Evolutionary conservation across 92 coral and sea anemone genomes (phyloP).

Genomic region (Epizoanthus illoricatus): DNA sequence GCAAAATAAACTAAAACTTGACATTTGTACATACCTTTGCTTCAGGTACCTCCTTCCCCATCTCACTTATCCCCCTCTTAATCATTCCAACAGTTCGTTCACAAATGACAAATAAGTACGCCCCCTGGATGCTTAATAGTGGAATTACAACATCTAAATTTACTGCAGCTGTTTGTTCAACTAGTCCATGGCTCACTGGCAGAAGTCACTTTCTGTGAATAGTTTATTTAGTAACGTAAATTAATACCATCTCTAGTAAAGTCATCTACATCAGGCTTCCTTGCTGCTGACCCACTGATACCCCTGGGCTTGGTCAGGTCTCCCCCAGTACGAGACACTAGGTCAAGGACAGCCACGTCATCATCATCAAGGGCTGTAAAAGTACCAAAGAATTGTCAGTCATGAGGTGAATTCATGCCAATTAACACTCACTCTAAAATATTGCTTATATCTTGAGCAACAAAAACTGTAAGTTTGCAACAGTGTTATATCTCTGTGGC

Average conservation of each 20-base stretch:
- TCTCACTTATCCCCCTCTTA: too few relatives aligned
- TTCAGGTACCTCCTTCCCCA: too few relatives aligned
- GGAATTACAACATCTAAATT: too few relatives aligned
- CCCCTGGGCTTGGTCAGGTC: constrained; percentile 70
- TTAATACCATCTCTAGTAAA: constrained; percentile 84
- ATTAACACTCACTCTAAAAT: not conserved
- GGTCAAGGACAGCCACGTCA: constrained; percentile 92
- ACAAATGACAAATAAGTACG: too few relatives aligned
- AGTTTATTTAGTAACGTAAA: not conserved
- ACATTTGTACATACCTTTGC: too few relatives aligned
- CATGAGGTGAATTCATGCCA: not conserved
- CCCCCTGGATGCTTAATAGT: too few relatives aligned
- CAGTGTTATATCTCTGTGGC: too few relatives aligned
- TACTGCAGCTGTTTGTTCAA: not conserved
- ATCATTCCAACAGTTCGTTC: too few relatives aligned
- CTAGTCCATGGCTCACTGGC: not conserved
- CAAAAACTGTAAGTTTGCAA: too few relatives aligned
- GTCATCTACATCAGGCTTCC: constrained; percentile 75
- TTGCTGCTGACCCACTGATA: constrained; percentile 79
- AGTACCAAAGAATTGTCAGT: too few relatives aligned
- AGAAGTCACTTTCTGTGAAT: not conserved
- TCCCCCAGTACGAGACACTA: constrained; percentile 80
- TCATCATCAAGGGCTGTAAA: constrained; percentile 83
- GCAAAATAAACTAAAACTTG: too few relatives aligned
- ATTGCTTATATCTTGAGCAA: too few relatives aligned